Evolutionary conservation across 2,113 vertebrate genomes (phyloP).

Genomic region (Chauna torquata): DNA sequence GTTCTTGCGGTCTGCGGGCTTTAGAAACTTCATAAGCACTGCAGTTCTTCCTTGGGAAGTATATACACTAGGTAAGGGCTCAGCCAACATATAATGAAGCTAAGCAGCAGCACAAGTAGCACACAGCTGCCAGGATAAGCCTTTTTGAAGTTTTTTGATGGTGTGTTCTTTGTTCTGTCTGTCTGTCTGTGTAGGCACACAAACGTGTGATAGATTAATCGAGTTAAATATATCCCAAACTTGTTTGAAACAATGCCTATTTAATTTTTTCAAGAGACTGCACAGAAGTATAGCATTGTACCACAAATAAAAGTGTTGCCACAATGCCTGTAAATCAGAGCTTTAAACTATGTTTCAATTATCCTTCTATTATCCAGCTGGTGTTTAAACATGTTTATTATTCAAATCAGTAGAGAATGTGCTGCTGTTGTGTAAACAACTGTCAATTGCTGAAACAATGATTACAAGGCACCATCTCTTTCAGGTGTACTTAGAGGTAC

Average conservation of each 20-base stretch:
- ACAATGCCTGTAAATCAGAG: slow-evolving; percentile 84
- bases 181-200: slow-evolving; percentile 14
- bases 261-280: slow-evolving; percentile 69
- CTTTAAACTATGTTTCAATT: slow-evolving; percentile 89
- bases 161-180: not conserved
- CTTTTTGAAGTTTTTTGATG: not conserved
- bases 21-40: not conserved
- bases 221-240: slow-evolving; percentile 75
- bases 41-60: not conserved
- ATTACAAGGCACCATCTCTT: slow-evolving; percentile 84
- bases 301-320: slow-evolving; percentile 78
- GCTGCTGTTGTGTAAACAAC: slow-evolving; percentile 88
- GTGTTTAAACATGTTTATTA: slow-evolving; percentile 88
- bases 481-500: slow-evolving; percentile 86
- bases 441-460: slow-evolving; percentile 88
- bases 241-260: slow-evolving; percentile 77
- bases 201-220: slow-evolving; percentile 67
- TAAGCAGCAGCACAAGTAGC: not conserved
- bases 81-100: rapidly evolving
- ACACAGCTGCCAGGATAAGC: not conserved
- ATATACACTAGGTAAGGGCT: not conserved
- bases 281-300: slow-evolving; percentile 79
- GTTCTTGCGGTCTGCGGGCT: rapidly evolving
- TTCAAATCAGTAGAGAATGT: slow-evolving; percentile 86
- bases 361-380: slow-evolving; percentile 87